phyloP scores from a whole-genome alignment of 2,113 vertebrate species.

The Phrynosoma blainvillii region DNA sequence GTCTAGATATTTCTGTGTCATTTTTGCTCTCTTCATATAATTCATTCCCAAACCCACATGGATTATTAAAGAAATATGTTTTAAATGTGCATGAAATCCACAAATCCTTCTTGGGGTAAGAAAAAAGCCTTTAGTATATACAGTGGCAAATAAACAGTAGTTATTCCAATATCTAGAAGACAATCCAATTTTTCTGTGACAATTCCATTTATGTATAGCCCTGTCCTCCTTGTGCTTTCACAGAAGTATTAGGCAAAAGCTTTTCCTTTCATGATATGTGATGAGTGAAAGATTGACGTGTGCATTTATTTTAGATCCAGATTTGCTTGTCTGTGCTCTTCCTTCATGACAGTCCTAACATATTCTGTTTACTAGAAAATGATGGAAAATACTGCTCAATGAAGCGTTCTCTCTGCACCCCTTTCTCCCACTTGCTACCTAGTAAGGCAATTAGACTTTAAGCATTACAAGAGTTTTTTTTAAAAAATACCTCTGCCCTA shows the following conservation, averaged over 20 bases:
- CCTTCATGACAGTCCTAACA: background rate
- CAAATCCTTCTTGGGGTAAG: background rate
- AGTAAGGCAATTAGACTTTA: too few species aligned
- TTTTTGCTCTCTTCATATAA: background rate
- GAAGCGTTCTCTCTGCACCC: too few species aligned
- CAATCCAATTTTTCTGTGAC: background rate
- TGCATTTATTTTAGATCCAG: background rate
- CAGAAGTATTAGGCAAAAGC: background rate
- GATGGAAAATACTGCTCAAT: too few species aligned
- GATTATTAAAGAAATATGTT: background rate
- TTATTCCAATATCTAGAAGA: background rate
- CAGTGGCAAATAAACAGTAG: background rate
- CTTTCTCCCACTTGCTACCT: too few species aligned
- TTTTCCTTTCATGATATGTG: background rate
- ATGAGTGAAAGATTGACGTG: background rate
- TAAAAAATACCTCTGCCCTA: too few species aligned
- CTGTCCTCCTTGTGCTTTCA: background rate
- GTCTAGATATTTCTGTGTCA: background rate
- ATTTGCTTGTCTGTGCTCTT: slow-evolving; percentile 15
- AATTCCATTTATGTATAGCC: background rate
- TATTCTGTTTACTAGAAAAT: background rate
- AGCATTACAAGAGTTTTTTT: too few species aligned
- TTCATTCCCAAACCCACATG: background rate
- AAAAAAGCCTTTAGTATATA: background rate
- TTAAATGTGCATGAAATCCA: background rate